Percentiles rank a stretch among this genome's conserved stretches.
Evolutionary conservation across 1,140 invertebrate species (phyloP).

Genomic region (Drosophila lini): DNA sequence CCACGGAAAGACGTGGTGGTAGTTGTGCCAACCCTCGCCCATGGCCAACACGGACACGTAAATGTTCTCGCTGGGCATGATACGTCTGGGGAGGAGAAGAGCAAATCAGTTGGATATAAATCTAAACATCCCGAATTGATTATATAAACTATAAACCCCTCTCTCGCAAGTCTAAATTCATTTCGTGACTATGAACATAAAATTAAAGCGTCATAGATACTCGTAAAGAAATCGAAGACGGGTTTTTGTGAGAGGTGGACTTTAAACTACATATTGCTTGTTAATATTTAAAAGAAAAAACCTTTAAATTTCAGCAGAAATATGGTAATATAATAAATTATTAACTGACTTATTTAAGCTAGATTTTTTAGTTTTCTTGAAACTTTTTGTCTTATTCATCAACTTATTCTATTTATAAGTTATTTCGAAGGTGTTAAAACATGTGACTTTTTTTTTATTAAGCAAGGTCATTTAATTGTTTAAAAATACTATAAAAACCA

Average conservation of each 20-base stretch:
- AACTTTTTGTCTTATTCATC: neutral
- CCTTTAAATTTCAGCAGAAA: neutral
- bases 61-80: constrained; percentile 88
- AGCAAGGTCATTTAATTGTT: constrained; percentile 5
- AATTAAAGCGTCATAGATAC: neutral
- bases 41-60: constrained; percentile 86
- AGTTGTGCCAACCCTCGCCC: constrained; percentile 95
- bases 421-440: constrained; percentile 1
- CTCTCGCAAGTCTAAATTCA: neutral
- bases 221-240: neutral
- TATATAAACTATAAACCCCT: neutral
- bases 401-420: neutral
- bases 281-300: neutral
- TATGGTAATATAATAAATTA: neutral
- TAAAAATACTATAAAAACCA: neutral
- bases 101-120: neutral
- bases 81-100: constrained; percentile 85
- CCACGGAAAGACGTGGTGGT: constrained; percentile 96
- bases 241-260: constrained; percentile 1
- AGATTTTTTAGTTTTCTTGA: neutral
- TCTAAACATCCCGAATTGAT: neutral
- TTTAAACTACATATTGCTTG: neutral
- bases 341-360: neutral
- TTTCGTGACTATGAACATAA: neutral
- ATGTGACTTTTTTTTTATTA: neutral